Evolutionary conservation across 1,140 invertebrate species (phyloP).

Genomic region (Calosoma granatense): DNA sequence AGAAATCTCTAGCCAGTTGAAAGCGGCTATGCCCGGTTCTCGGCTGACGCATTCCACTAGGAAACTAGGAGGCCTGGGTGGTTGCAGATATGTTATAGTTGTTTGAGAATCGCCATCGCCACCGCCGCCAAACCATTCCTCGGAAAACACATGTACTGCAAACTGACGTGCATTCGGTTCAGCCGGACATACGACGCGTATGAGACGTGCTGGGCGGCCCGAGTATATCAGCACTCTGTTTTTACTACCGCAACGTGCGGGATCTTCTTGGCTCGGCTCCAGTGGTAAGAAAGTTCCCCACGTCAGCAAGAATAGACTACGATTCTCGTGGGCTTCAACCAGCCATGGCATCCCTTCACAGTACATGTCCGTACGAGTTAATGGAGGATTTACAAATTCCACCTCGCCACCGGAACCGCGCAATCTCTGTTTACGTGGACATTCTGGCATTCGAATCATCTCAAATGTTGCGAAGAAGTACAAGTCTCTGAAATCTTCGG

Average conservation of each 20-base stretch:
- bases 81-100: constrained; percentile 28
- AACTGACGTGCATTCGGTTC: constrained; percentile 52
- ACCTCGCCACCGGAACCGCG: constrained; percentile 51
- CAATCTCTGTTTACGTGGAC: constrained; percentile 51
- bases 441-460: constrained; percentile 50
- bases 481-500: constrained; percentile 58
- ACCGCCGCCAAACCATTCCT: constrained; percentile 49
- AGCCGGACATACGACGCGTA: constrained; percentile 63
- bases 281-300: constrained; percentile 52
- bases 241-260: constrained; percentile 47
- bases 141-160: constrained; percentile 62
- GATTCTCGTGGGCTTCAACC: constrained; percentile 59
- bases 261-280: constrained; percentile 41
- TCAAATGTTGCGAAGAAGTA: constrained; percentile 59
- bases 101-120: constrained; percentile 26
- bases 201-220: constrained; percentile 48
- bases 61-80: constrained; percentile 46
- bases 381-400: constrained; percentile 46
- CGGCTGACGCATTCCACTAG: constrained; percentile 61
- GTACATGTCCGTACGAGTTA: constrained; percentile 48
- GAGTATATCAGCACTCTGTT: constrained; percentile 54
- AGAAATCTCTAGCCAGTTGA: constrained; percentile 63
- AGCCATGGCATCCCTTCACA: constrained; percentile 66
- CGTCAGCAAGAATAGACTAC: constrained; percentile 61
- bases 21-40: constrained; percentile 55